These are phyloP conservation scores for Galago senegalensis DNA, from an alignment of 2,797 vertebrate species.

Conservation along the genomic window DNA sequence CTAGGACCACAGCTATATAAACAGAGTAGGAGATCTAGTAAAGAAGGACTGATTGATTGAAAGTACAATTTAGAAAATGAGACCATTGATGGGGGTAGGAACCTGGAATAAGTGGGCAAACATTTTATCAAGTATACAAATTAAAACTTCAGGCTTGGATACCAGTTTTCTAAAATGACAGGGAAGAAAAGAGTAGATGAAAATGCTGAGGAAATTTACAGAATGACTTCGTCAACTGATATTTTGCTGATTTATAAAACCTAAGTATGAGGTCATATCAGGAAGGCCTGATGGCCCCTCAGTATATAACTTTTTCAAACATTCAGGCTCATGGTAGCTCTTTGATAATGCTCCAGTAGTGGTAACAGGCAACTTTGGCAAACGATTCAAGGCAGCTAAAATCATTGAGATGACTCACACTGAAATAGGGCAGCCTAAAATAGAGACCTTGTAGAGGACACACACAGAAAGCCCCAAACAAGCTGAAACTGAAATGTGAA, in stretches of 20 bases:
- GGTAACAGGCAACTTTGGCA: constrained; percentile 5
- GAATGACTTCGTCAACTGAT: background rate
- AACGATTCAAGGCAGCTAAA: constrained; percentile 46
- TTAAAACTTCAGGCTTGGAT: background rate
- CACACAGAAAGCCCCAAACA: background rate
- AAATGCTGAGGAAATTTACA: background rate
- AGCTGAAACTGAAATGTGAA: background rate
- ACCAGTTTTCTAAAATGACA: background rate
- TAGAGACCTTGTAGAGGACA: background rate
- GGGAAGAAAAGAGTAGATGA: background rate
- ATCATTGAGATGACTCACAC: constrained; percentile 27
- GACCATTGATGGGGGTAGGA: background rate
- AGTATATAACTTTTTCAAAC: background rate
- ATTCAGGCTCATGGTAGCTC: background rate
- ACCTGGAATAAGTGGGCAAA: background rate
- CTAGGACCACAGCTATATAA: background rate
- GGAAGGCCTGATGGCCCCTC: background rate
- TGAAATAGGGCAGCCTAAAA: background rate
- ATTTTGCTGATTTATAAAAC: background rate
- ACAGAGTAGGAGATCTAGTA: background rate
- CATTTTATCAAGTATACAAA: background rate
- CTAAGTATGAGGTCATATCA: background rate
- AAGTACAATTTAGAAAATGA: background rate
- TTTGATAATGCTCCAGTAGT: background rate
- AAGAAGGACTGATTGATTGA: background rate